Percentiles rank a stretch among this genome's conserved stretches.
phyloP scores from a whole-genome alignment of 2,888 invertebrate genomes.

The Thymelicus acteon region DNA sequence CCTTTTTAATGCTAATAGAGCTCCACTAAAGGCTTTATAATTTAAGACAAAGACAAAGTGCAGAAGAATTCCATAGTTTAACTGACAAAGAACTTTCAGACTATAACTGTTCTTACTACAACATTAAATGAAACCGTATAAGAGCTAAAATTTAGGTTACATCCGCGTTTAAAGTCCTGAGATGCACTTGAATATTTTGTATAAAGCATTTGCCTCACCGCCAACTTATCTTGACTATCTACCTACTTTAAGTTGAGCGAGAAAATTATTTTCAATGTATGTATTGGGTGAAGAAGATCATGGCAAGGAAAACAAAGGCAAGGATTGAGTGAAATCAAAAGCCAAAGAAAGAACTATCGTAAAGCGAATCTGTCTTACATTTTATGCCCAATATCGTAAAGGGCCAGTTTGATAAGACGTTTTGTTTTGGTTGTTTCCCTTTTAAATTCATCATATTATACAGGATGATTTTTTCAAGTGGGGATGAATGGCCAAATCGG shows the following conservation, averaged over 20 bases:
- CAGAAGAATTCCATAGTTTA: no score
- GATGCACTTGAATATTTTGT: neutral
- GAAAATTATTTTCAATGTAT: neutral
- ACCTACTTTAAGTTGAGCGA: neutral
- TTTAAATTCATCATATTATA: no score
- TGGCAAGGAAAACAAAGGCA: no score
- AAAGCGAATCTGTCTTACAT: conserved; percentile 6
- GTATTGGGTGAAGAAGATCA: neutral
- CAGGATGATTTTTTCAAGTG: no score
- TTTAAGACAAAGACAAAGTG: no score
- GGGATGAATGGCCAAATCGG: no score
- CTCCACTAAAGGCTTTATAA: no score
- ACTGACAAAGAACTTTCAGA: no score
- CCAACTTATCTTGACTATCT: no score
- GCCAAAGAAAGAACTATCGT: neutral
- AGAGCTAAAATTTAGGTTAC: conserved; percentile 15
- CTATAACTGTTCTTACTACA: neutral
- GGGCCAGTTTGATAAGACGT: neutral
- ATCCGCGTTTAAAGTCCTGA: conserved; percentile 14
- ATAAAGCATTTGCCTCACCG: neutral
- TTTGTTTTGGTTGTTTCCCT: no score
- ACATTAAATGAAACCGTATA: conserved; percentile 2
- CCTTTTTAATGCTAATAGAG: no score
- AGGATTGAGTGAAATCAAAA: neutral
- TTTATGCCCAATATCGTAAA: conserved; percentile 2